Percentiles rank a stretch among this genome's conserved stretches.
phyloP scores from a whole-genome alignment of 2,888 invertebrate genomes.

The Drosophila parthenogenetica region DNA sequence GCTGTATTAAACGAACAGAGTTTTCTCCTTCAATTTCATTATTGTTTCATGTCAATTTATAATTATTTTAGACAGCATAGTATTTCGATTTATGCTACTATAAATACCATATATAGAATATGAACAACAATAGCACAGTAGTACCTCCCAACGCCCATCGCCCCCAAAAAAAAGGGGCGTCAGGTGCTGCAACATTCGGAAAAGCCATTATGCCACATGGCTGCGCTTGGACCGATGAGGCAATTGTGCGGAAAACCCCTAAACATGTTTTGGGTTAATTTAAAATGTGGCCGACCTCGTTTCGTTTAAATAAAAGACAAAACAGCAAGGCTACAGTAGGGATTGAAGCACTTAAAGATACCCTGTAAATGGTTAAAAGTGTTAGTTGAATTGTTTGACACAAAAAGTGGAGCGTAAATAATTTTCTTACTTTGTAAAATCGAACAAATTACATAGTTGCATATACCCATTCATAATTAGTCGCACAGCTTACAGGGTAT shows the following conservation, averaged over 20 bases:
- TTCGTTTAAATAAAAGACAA: conserved; percentile 81
- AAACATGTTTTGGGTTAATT: conserved; percentile 84
- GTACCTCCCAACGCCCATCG: conserved; percentile 10
- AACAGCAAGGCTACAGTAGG: conserved; percentile 18
- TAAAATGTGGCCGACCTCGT: conserved; percentile 81
- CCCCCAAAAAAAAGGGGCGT: conserved; percentile 41
- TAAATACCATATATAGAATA: conserved; percentile 15
- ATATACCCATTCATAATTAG: conserved; percentile 8
- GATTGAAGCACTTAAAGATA: background rate
- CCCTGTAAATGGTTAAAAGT: background rate
- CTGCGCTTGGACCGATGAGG: conserved; percentile 65
- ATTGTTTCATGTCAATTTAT: conserved; percentile 1
- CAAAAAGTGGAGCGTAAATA: too few relatives aligned
- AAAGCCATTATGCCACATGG: conserved; percentile 64
- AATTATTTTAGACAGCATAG: conserved; percentile 2
- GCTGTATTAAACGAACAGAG: too few relatives aligned
- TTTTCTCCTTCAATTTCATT: background rate
- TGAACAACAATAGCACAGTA: conserved; percentile 13
- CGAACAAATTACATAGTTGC: too few relatives aligned
- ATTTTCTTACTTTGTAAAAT: too few relatives aligned
- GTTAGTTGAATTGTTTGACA: background rate
- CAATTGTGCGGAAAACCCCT: conserved; percentile 83
- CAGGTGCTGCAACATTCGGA: conserved; percentile 63
- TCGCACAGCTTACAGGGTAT: conserved; percentile 4
- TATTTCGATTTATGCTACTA: background rate